phyloP scores from a whole-genome alignment of 2,113 vertebrate genomes.

The Amazona vittata region DNA sequence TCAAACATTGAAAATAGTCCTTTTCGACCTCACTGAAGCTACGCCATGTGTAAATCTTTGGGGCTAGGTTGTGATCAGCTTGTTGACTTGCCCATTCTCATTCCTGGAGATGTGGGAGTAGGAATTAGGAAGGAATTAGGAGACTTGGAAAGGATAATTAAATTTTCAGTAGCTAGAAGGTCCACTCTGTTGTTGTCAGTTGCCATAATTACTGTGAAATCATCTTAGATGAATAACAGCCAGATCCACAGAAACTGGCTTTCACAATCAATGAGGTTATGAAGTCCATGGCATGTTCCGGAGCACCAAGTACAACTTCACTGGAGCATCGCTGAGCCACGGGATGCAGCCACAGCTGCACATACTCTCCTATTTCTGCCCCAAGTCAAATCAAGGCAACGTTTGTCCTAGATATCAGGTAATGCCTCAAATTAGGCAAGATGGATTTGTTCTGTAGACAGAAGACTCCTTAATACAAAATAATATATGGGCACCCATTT shows the following conservation, averaged over 20 bases:
- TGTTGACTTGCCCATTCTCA: neutral
- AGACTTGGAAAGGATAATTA: neutral
- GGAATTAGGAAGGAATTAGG: too few species aligned
- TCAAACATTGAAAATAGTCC: neutral
- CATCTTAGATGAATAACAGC: neutral
- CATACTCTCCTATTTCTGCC: neutral
- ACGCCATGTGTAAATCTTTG: neutral
- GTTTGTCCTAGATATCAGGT: neutral
- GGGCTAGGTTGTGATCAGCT: neutral
- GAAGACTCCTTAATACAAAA: neutral
- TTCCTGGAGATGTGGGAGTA: neutral
- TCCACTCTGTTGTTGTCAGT: neutral
- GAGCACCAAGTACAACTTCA: neutral
- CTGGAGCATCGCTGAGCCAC: neutral
- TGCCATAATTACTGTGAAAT: neutral
- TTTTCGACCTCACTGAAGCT: neutral
- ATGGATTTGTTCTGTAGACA: neutral
- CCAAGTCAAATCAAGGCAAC: neutral
- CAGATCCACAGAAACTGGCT: neutral
- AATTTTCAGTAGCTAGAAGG: neutral
- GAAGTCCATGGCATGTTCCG: accelerated
- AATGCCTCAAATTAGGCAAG: neutral
- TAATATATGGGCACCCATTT: constrained; percentile 13
- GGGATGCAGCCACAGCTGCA: neutral
- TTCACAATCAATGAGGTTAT: accelerated